Conservation (phyloP, 2,113 vertebrate genomes). For the Mohoua ochrocephala region DNA sequence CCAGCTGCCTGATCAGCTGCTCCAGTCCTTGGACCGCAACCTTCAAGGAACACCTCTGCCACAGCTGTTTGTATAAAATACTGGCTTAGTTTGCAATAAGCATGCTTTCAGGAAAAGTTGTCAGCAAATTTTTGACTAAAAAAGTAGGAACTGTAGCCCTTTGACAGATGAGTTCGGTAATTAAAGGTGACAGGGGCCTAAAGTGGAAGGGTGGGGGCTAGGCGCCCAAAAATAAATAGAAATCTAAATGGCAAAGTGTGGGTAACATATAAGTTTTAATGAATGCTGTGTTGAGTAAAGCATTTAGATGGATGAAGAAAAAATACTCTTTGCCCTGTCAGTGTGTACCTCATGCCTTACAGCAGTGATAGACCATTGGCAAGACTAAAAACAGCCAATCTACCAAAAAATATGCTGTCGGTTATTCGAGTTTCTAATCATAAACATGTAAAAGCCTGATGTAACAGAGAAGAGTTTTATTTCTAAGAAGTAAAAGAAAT, state of each 20-base stretch:
- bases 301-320: not conserved
- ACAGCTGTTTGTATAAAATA: not conserved
- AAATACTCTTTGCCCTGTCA: not conserved
- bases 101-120: not conserved
- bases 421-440: not conserved
- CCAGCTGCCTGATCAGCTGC: not conserved
- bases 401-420: not conserved
- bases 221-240: conserved; percentile 5
- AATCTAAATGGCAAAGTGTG: not conserved
- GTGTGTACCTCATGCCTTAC: not conserved
- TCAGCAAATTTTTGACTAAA: not conserved
- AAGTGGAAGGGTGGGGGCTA: not conserved
- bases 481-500: not conserved
- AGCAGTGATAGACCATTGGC: not conserved
- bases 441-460: not conserved
- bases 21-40: not conserved
- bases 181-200: not conserved
- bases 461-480: not conserved
- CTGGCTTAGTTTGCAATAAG: not conserved
- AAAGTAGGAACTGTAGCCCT: not conserved
- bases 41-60: not conserved
- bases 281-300: not conserved
- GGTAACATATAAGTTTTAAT: not conserved
- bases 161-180: conserved; percentile 7
- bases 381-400: not conserved